Evolutionary conservation across 2,888 invertebrate species (phyloP).

Genomic region (Onchidella celtica): DNA sequence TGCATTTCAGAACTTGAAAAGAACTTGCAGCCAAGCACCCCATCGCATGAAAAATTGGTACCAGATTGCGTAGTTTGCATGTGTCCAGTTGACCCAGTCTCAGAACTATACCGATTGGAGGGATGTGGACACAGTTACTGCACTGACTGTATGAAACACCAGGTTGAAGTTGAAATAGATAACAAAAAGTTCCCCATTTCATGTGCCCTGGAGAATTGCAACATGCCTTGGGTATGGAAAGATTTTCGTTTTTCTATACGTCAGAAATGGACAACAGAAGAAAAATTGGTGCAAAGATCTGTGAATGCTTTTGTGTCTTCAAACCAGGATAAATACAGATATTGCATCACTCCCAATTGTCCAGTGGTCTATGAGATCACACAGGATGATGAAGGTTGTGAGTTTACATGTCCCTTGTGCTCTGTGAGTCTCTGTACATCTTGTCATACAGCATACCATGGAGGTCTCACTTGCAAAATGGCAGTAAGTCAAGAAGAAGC

Average conservation of each 20-base stretch:
- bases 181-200: slow-evolving; percentile 65
- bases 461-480: slow-evolving; percentile 68
- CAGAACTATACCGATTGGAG: slow-evolving; percentile 67
- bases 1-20: slow-evolving; percentile 22
- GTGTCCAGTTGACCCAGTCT: slow-evolving; percentile 60
- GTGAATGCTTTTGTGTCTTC: slow-evolving; percentile 59
- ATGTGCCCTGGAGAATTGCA: slow-evolving; percentile 68
- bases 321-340: slow-evolving; percentile 59
- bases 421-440: slow-evolving; percentile 62
- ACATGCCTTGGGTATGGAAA: slow-evolving; percentile 59
- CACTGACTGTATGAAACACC: slow-evolving; percentile 60
- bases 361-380: slow-evolving; percentile 67
- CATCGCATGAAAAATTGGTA: slow-evolving; percentile 1
- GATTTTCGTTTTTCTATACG: slow-evolving; percentile 57
- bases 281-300: slow-evolving; percentile 57
- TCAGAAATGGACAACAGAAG: slow-evolving; percentile 49
- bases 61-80: slow-evolving; percentile 72
- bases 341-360: slow-evolving; percentile 74
- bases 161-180: slow-evolving; percentile 53
- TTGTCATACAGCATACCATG: slow-evolving; percentile 69
- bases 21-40: background rate
- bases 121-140: slow-evolving; percentile 76
- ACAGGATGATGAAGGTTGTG: slow-evolving; percentile 37
- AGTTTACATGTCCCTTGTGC: slow-evolving; percentile 64
- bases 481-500: slow-evolving; percentile 56